Evolutionary conservation across 2,113 vertebrate genomes (phyloP).

Genomic region (Promerops cafer): DNA sequence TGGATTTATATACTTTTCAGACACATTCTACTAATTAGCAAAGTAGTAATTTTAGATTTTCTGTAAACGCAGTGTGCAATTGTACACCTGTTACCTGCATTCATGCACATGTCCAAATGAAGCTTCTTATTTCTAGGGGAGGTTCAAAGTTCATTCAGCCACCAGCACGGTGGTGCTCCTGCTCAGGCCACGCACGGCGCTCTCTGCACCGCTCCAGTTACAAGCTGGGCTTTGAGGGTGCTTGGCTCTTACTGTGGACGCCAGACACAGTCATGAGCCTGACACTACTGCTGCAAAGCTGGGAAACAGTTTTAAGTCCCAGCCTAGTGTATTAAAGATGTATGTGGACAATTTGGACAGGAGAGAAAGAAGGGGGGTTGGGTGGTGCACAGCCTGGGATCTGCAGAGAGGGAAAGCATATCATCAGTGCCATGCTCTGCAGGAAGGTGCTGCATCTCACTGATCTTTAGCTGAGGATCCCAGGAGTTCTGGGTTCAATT

Average conservation of each 20-base stretch:
- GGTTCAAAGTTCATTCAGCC: background rate
- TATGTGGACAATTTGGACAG: accelerated
- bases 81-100: accelerated
- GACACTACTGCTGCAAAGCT: background rate
- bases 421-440: background rate
- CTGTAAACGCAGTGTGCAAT: background rate
- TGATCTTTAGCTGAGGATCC: background rate
- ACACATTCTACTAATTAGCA: background rate
- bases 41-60: background rate
- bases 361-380: background rate
- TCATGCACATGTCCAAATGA: accelerated
- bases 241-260: background rate
- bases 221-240: accelerated
- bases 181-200: accelerated
- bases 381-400: too few relatives aligned
- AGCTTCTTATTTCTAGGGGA: background rate
- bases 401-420: background rate
- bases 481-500: background rate
- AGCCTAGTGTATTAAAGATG: background rate
- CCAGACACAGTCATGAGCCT: background rate
- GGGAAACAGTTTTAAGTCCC: background rate
- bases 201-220: background rate
- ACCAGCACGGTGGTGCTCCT: background rate
- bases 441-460: background rate
- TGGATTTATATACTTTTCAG: background rate